A percentile compares a stretch with the other conserved stretches of the same genome.
phyloP scores from a whole-genome alignment of 2,888 invertebrate genomes.

The Ormyrus thymus region DNA sequence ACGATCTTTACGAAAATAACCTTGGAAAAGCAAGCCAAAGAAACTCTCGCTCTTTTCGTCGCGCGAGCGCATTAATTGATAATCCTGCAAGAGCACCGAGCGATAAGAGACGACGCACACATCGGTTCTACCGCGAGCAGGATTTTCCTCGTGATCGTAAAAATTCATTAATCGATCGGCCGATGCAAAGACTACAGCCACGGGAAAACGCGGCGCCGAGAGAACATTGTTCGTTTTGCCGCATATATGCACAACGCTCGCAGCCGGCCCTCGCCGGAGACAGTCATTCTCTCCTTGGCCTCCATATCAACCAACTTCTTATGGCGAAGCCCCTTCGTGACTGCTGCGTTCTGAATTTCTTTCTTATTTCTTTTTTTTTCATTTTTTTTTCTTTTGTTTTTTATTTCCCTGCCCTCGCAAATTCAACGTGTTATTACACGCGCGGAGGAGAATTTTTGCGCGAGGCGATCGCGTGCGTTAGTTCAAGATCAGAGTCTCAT shows the following conservation, averaged over 20 bases:
- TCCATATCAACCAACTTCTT: constrained; percentile 48
- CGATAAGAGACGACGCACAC: not conserved
- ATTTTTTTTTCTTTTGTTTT: constrained; percentile 4
- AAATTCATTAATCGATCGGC: too few relatives aligned
- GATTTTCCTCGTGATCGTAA: too few relatives aligned
- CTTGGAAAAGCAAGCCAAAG: too few relatives aligned
- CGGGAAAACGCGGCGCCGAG: too few relatives aligned
- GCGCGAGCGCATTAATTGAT: too few relatives aligned
- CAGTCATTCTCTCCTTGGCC: constrained; percentile 49
- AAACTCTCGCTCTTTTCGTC: too few relatives aligned
- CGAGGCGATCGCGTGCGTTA: too few relatives aligned
- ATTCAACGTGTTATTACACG: too few relatives aligned
- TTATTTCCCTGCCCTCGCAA: not conserved
- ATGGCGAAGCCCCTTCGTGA: constrained; percentile 31
- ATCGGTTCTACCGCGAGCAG: not conserved
- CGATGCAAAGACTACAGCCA: too few relatives aligned
- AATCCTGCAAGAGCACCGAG: not conserved
- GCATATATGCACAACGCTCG: constrained; percentile 1
- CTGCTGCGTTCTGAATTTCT: constrained; percentile 14
- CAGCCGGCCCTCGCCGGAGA: constrained; percentile 32
- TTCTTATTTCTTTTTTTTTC: constrained; percentile 1
- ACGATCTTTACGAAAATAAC: too few relatives aligned
- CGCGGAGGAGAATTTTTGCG: too few relatives aligned
- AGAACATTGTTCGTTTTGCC: constrained; percentile 11
- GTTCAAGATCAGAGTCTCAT: too few relatives aligned